Percentiles rank a stretch among this genome's conserved stretches.
These are phyloP conservation scores for Drosophila melanocephala DNA, from an alignment of 2,888 invertebrate species.

Conservation along the genomic window DNA sequence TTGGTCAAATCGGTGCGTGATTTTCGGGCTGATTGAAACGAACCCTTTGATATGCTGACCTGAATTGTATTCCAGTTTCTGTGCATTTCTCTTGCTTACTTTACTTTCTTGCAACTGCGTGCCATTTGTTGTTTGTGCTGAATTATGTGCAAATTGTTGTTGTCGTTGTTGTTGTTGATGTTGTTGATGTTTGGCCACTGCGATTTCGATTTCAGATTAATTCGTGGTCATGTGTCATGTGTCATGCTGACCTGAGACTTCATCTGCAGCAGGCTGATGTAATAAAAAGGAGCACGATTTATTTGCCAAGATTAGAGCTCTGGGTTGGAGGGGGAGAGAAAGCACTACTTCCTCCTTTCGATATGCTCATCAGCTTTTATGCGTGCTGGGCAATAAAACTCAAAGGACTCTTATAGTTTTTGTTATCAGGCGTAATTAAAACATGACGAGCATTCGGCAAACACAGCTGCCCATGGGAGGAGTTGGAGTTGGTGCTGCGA, in stretches of 20 bases:
- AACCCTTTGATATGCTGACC: conserved; percentile 53
- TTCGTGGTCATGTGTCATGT: conserved; percentile 60
- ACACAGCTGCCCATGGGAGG: conserved; percentile 50
- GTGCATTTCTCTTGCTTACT: conserved; percentile 15
- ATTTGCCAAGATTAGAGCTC: conserved; percentile 49
- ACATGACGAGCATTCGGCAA: conserved; percentile 54
- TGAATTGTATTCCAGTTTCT: conserved; percentile 31
- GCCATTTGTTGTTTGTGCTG: conserved; percentile 54
- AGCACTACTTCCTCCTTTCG: neutral
- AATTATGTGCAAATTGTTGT: conserved; percentile 70
- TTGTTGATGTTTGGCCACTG: conserved; percentile 45
- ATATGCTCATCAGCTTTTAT: conserved; percentile 45
- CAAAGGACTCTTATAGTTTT: conserved; percentile 55
- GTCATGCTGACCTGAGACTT: conserved; percentile 39
- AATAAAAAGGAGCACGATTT: conserved; percentile 43
- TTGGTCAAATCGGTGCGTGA: conserved; percentile 63
- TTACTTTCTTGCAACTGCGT: conserved; percentile 30
- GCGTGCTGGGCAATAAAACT: conserved; percentile 57
- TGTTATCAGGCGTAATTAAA: conserved; percentile 72
- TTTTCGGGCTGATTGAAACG: conserved; percentile 62
- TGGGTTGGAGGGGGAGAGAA: neutral
- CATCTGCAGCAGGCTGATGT: conserved; percentile 25
- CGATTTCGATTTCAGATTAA: conserved; percentile 70
- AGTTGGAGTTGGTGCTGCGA: conserved; percentile 6
- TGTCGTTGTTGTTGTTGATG: conserved; percentile 33